Conservation (phyloP, 2,888 invertebrate genomes). For the Napeogenes inachia region DNA sequence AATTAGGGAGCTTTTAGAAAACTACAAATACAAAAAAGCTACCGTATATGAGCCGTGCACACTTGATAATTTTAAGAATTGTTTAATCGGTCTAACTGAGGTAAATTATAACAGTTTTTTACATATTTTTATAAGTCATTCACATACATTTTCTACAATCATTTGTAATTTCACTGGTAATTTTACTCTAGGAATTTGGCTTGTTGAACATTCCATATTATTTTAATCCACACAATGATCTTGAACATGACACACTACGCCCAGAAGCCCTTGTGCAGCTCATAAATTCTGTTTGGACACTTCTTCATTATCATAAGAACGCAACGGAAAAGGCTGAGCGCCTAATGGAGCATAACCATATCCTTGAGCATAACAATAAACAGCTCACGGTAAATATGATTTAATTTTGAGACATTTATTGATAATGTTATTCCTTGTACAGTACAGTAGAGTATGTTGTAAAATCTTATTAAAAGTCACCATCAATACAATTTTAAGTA, state of each 20-base stretch:
- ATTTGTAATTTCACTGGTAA: neutral
- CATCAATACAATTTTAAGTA: too few relatives aligned
- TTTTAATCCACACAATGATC: constrained; percentile 64
- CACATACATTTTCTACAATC: too few relatives aligned
- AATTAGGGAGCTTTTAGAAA: constrained; percentile 63
- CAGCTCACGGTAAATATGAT: constrained; percentile 55
- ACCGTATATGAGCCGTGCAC: constrained; percentile 66
- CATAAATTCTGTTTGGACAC: constrained; percentile 60
- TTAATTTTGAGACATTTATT: neutral
- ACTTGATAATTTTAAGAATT: constrained; percentile 57
- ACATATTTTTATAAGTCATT: neutral
- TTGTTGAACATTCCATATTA: constrained; percentile 57
- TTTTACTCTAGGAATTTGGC: constrained; percentile 54
- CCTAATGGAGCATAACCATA: constrained; percentile 57
- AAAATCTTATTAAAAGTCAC: too few relatives aligned
- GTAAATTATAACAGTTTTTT: constrained; percentile 38
- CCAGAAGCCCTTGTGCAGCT: constrained; percentile 57
- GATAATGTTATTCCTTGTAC: too few relatives aligned
- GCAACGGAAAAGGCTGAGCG: constrained; percentile 47
- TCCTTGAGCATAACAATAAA: constrained; percentile 60
- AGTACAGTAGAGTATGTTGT: too few relatives aligned
- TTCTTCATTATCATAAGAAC: constrained; percentile 59
- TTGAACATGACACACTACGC: constrained; percentile 43
- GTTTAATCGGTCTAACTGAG: constrained; percentile 64
- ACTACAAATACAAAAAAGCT: constrained; percentile 64